These are phyloP conservation scores for Heliopora coerulea DNA, from an alignment of 92 coral and sea anemone species.

Conservation along the genomic window DNA sequence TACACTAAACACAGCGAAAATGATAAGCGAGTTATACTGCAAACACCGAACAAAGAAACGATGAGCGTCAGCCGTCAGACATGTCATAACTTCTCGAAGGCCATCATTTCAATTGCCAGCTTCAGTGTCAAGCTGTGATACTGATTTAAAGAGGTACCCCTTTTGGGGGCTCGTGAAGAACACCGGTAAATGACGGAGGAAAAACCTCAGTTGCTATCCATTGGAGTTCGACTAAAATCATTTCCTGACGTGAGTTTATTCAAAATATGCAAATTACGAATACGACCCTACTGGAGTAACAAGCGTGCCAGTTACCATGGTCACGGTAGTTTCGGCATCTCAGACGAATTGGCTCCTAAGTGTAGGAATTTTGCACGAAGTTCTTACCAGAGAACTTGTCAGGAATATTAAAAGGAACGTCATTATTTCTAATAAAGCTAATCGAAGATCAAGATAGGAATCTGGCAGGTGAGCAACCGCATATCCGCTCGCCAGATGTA, in stretches of 20 bases:
- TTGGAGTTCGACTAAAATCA: neutral
- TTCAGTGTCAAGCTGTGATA: too few species aligned
- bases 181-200: neutral
- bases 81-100: neutral
- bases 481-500: too few species aligned
- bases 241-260: slow-evolving; percentile 21
- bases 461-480: too few species aligned
- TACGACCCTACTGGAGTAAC: neutral
- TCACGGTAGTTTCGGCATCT: neutral
- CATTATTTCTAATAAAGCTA: too few species aligned
- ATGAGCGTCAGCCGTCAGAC: neutral
- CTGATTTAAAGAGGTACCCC: too few species aligned
- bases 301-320: slow-evolving; percentile 36
- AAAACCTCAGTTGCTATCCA: neutral
- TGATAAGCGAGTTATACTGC: slow-evolving; percentile 3
- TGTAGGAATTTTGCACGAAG: too few species aligned
- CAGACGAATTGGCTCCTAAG: neutral
- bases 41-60: neutral
- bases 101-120: neutral
- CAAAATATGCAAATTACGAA: slow-evolving; percentile 39
- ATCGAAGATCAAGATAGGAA: too few species aligned
- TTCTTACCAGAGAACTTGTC: too few species aligned
- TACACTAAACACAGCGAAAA: slow-evolving; percentile 5
- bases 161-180: too few species aligned
- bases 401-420: too few species aligned